Evolutionary conservation across 2,888 invertebrate genomes (phyloP).

Genomic region (Brenthis daphne): DNA sequence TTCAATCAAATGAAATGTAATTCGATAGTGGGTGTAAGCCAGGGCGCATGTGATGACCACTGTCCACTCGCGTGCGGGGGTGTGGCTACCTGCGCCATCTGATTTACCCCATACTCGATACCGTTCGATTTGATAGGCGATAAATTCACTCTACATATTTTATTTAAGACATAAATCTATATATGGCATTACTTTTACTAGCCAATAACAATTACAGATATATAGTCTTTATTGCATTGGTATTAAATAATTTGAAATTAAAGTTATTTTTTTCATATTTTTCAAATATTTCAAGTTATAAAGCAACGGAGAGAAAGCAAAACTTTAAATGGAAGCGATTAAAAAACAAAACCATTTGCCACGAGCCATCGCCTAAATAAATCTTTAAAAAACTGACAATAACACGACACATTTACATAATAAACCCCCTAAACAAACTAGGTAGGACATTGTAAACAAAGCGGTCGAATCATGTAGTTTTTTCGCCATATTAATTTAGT

Average conservation of each 20-base stretch:
- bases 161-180: not conserved
- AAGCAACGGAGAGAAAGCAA: conserved; percentile 34
- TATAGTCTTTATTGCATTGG: too few relatives aligned
- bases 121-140: conserved; percentile 56
- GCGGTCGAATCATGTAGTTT: conserved; percentile 69
- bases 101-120: conserved; percentile 51
- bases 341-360: conserved; percentile 67
- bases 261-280: not conserved
- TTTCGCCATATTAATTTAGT: conserved; percentile 77
- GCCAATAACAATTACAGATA: too few relatives aligned
- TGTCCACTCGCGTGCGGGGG: conserved; percentile 71
- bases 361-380: conserved; percentile 69
- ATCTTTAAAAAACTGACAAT: conserved; percentile 65
- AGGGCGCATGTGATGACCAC: conserved; percentile 78
- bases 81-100: conserved; percentile 60
- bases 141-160: conserved; percentile 14
- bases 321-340: conserved; percentile 44
- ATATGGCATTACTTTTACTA: not conserved
- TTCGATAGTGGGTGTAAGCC: conserved; percentile 53
- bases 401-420: conserved; percentile 76
- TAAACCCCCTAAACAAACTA: conserved; percentile 73
- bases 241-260: not conserved
- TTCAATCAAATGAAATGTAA: conserved; percentile 19
- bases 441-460: conserved; percentile 68
- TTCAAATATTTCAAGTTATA: not conserved